These are phyloP conservation scores for Apogon hyalosoma DNA, from an alignment of 2,797 vertebrate species.

Conservation along the genomic window DNA sequence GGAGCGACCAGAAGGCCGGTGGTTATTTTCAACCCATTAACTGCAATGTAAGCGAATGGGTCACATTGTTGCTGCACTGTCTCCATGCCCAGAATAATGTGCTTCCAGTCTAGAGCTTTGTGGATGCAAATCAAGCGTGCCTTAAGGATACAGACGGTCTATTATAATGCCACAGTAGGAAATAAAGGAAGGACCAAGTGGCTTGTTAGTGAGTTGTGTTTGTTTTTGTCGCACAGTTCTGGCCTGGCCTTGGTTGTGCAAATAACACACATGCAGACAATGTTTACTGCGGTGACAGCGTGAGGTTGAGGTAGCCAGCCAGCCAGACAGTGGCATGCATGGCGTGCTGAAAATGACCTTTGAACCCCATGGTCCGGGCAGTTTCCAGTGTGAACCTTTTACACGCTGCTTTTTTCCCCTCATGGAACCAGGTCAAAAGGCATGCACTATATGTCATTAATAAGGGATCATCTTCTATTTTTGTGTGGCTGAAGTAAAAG, in stretches of 20 bases:
- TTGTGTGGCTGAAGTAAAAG: too few species aligned
- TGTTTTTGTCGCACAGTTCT: constrained; percentile 31
- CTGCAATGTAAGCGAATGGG: constrained; percentile 57
- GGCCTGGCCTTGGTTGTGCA: constrained; percentile 21
- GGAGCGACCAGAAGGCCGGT: constrained; percentile 37
- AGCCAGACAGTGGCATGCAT: constrained; percentile 44
- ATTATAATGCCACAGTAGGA: constrained; percentile 64
- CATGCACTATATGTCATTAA: too few species aligned
- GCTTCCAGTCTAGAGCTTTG: constrained; percentile 56
- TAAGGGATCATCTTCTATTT: too few species aligned
- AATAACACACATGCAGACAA: constrained; percentile 32
- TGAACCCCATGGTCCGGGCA: constrained; percentile 48
- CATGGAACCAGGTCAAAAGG: too few species aligned
- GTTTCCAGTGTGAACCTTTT: background rate
- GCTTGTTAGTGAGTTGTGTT: constrained; percentile 37
- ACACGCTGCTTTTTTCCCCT: too few species aligned
- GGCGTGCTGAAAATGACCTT: constrained; percentile 49
- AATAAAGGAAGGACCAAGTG: constrained; percentile 58
- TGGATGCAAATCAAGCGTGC: constrained; percentile 69
- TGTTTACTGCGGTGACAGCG: constrained; percentile 31
- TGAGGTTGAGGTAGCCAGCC: background rate
- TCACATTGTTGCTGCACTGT: constrained; percentile 55
- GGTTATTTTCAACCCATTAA: constrained; percentile 72
- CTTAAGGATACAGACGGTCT: constrained; percentile 70
- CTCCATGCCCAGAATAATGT: constrained; percentile 57